Conservation (phyloP, 2,888 invertebrate genomes). For the Nysson spinosus region DNA sequence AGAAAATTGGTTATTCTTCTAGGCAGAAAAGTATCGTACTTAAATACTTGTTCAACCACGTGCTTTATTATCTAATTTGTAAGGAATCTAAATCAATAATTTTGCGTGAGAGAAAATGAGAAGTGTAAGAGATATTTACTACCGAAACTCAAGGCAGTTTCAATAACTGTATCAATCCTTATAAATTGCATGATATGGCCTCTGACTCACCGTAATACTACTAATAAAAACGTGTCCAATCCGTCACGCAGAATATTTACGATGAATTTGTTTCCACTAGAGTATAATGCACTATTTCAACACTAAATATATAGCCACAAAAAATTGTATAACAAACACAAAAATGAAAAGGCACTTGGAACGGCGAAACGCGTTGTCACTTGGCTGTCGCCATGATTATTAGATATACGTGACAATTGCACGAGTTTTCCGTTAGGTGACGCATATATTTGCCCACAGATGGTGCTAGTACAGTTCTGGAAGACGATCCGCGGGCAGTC, state of each 20-base stretch:
- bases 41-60: not conserved
- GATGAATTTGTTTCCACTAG: not conserved
- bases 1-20: not conserved
- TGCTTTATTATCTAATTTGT: not conserved
- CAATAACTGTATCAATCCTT: slow-evolving; percentile 21
- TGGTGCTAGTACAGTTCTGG: not conserved
- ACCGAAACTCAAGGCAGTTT: not conserved
- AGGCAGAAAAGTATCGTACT: not conserved
- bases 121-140: not conserved
- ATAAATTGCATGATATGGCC: slow-evolving; percentile 20
- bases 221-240: slow-evolving; percentile 1
- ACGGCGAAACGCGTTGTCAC: slow-evolving; percentile 72
- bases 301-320: slow-evolving; percentile 33
- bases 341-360: slow-evolving; percentile 66
- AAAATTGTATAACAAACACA: slow-evolving; percentile 43
- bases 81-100: not conserved
- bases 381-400: slow-evolving; percentile 72
- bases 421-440: slow-evolving; percentile 39
- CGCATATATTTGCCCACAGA: slow-evolving; percentile 14
- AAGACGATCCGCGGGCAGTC: too few species aligned
- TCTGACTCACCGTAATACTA: slow-evolving; percentile 61
- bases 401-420: slow-evolving; percentile 37
- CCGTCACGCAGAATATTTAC: slow-evolving; percentile 8
- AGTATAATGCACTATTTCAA: not conserved
- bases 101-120: not conserved